Percentiles rank a stretch among this genome's conserved stretches.
These are phyloP conservation scores for Pseudolaguvia tuberculata DNA, from an alignment of 2,113 vertebrate genomes.

Conservation along the genomic window DNA sequence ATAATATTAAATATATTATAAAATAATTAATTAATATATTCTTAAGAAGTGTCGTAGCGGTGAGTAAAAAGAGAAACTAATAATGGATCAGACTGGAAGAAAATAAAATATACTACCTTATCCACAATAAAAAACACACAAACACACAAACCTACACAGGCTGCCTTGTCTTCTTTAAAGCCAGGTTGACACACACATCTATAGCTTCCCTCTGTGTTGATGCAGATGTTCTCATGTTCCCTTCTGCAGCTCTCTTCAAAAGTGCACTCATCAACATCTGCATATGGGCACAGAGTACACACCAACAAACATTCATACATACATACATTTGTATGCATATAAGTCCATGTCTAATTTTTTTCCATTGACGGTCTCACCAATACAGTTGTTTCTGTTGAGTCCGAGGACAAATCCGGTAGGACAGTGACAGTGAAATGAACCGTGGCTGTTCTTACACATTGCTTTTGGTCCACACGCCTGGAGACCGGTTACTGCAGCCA, in stretches of 20 bases:
- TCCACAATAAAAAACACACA: neutral
- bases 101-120: neutral
- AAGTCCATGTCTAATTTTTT: neutral
- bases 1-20: too few relatives aligned
- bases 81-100: neutral
- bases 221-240: conserved; percentile 69
- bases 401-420: conserved; percentile 62
- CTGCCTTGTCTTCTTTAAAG: conserved; percentile 60
- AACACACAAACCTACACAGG: conserved; percentile 64
- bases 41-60: too few relatives aligned
- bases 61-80: too few relatives aligned
- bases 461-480: conserved; percentile 61
- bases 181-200: conserved; percentile 66
- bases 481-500: conserved; percentile 67
- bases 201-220: conserved; percentile 73
- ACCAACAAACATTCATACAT: too few relatives aligned
- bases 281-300: neutral
- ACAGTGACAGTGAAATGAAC: conserved; percentile 71
- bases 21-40: too few relatives aligned
- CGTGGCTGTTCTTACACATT: conserved; percentile 65
- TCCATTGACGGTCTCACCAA: conserved; percentile 57
- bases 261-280: conserved; percentile 75
- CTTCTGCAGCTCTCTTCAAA: conserved; percentile 68
- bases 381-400: conserved; percentile 61
- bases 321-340: neutral